These are phyloP conservation scores for Caenorhabditis zanzibari DNA, from an alignment of 2,888 invertebrate species.

Conservation along the genomic window DNA sequence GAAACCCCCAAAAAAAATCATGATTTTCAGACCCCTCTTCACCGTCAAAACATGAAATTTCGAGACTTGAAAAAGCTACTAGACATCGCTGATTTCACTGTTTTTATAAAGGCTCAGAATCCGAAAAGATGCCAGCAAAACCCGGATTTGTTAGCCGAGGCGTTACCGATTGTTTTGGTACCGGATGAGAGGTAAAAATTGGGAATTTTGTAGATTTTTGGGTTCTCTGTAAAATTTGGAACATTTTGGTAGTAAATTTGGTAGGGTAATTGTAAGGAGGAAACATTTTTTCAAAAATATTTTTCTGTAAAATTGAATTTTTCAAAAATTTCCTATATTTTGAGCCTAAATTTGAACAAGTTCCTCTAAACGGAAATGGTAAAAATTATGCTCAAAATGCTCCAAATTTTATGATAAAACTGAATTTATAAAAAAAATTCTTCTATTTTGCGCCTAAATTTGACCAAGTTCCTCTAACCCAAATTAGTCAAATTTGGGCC, in stretches of 20 bases:
- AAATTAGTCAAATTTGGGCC: neutral
- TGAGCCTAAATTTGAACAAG: too few species aligned
- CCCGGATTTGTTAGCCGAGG: constrained; percentile 45
- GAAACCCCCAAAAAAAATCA: neutral
- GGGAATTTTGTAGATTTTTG: too few species aligned
- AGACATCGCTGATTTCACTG: constrained; percentile 36
- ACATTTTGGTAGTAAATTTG: neutral
- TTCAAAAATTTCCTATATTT: neutral
- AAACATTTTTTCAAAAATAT: too few species aligned
- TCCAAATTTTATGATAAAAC: too few species aligned
- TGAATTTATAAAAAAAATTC: too few species aligned
- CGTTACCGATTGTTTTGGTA: constrained; percentile 28
- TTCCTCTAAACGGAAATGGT: too few species aligned
- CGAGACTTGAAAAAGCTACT: constrained; percentile 26
- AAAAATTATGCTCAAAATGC: too few species aligned
- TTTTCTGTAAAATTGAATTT: too few species aligned
- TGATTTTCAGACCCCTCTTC: constrained; percentile 15
- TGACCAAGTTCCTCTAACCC: too few species aligned
- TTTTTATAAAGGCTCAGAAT: constrained; percentile 35
- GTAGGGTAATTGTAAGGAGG: too few species aligned
- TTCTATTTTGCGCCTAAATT: too few species aligned
- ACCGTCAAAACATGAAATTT: constrained; percentile 11
- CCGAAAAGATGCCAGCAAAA: constrained; percentile 26
- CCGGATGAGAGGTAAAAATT: constrained; percentile 29
- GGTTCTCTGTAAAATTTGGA: neutral